Conservation (phyloP, 2,797 vertebrate species). For the Masticophis lateralis region DNA sequence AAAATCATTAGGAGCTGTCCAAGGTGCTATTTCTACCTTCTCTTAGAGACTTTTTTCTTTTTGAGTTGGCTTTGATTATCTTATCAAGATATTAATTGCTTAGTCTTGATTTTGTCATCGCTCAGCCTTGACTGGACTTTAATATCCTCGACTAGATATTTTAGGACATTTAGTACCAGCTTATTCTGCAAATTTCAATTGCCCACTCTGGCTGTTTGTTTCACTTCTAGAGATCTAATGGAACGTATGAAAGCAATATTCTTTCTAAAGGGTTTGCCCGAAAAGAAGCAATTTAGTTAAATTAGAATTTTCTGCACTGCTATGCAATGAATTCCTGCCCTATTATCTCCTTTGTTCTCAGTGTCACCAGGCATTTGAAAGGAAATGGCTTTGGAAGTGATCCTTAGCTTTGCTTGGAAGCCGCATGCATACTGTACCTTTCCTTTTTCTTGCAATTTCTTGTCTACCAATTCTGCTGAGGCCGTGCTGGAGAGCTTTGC, state of each 20-base stretch:
- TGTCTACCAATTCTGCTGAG: not conserved
- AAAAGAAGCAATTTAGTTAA: not conserved
- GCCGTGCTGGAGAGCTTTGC: rapidly evolving
- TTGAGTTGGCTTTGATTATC: not conserved
- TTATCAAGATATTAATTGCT: not conserved
- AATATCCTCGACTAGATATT: not conserved
- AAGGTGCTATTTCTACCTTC: not conserved
- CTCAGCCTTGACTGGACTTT: not conserved
- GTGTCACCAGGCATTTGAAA: not conserved
- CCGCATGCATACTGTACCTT: not conserved
- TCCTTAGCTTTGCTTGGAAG: not conserved
- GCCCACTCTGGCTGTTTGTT: not conserved
- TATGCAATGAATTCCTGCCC: not conserved
- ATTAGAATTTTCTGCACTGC: not conserved
- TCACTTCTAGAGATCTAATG: not conserved
- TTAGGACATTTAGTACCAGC: not conserved
- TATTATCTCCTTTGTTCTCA: not conserved
- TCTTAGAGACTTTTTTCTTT: no score
- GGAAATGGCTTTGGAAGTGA: not conserved
- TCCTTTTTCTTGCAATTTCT: not conserved
- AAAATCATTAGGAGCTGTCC: not conserved
- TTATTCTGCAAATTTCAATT: not conserved
- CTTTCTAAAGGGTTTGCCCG: not conserved
- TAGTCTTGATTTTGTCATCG: not conserved
- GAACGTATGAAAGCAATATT: not conserved